Evolutionary conservation across 2,797 vertebrate genomes (phyloP), one percentile per base, ranked within the genome.

Genomic region (Sebastes iracundus): DNA sequence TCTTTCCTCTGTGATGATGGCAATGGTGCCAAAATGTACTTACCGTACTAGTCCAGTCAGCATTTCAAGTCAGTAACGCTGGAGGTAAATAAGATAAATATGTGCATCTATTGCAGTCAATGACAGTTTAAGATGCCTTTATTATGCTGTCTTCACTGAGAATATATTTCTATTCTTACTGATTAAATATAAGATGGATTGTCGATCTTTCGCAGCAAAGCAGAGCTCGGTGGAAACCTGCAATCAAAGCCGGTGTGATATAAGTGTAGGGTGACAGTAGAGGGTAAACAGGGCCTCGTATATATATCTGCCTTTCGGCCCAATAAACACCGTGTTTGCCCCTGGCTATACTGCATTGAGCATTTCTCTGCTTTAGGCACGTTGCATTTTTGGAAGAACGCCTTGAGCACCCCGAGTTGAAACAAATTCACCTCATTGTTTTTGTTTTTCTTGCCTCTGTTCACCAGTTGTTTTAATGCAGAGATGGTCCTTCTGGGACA

Each of bases 341-440:
- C 65, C 70, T 46, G 66, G 83, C 78, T 80, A 61, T 52, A 66
- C 81, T 83, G 80, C 70, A 79, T 68, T 60, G 59, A 58, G 60
- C 58, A 35, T 53, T 77, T 75, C 71, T 77, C 65, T 32, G 70
- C 86, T 93, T 65, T 28, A 56, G 79, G 75, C 79, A 64, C 58
- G 13, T 80, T 81, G 84, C 63, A 79, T 79, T 85, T 89, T 84
- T 87, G 70, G 79, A 84, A 55, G 32, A 62, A 55, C 7, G 87
- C 86, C 74, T 53, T 69, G 30, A 86, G 86, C 75, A 1, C 18
- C 81, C 64, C 3, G 5, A 80, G 61, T 76, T 79, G 60, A 86
- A 81, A 79, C 72, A 56, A 75, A 83, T 78, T 83, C 63, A 63
- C 18, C 38, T 77, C 42, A 56, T 69, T 78, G 68, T 78, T 58